phyloP scores from a whole-genome alignment of 2,797 vertebrate genomes.

The Microctenopoma steveboyesi region DNA sequence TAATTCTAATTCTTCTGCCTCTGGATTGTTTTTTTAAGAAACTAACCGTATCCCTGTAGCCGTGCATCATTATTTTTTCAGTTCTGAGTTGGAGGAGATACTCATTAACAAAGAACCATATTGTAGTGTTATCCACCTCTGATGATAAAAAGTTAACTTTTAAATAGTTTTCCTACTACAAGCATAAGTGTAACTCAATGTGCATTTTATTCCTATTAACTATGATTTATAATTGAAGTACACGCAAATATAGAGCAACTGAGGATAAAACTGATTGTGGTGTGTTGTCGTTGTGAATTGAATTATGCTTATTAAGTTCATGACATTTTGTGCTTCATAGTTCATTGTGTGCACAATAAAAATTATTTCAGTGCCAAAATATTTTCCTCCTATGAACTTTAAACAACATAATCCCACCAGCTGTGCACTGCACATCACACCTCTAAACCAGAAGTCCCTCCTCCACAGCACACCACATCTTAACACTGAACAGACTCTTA shows the following conservation, averaged over 20 bases:
- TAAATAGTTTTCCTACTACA: too few species aligned
- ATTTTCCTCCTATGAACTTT: constrained; percentile 23
- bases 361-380: constrained; percentile 12
- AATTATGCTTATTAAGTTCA: constrained; percentile 11
- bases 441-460: constrained; percentile 25
- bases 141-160: background rate
- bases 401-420: constrained; percentile 14
- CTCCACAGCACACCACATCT: constrained; percentile 26
- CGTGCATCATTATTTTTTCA: too few species aligned
- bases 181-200: background rate
- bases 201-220: background rate
- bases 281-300: background rate
- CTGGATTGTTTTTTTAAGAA: too few species aligned
- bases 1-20: too few species aligned
- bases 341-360: background rate
- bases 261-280: constrained; percentile 12
- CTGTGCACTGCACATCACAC: constrained; percentile 17
- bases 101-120: too few species aligned
- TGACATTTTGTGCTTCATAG: background rate
- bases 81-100: too few species aligned
- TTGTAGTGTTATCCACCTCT: too few species aligned
- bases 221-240: background rate
- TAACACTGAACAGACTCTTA: background rate
- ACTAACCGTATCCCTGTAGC: too few species aligned
- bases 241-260: constrained; percentile 2